These are phyloP conservation scores for Cryptus armator DNA, from an alignment of 2,888 invertebrate species.

Conservation along the genomic window DNA sequence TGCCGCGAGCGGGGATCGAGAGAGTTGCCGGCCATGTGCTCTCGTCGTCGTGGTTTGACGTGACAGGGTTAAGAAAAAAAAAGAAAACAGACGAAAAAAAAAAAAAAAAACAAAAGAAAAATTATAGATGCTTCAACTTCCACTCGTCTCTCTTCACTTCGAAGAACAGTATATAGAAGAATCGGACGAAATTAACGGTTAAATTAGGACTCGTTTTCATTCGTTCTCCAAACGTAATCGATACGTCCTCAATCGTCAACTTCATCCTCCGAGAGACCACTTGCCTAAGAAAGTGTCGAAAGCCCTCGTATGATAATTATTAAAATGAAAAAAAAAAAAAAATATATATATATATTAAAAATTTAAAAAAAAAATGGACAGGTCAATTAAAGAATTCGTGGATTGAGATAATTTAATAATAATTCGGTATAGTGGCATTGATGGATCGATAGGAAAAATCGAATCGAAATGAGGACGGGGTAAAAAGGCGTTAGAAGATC, in stretches of 20 bases:
- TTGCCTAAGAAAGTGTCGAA: constrained; percentile 3
- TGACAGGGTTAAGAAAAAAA: constrained; percentile 52
- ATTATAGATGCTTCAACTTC: constrained; percentile 58
- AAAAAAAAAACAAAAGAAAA: constrained; percentile 51
- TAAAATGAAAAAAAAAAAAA: too few species aligned
- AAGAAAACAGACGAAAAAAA: constrained; percentile 21
- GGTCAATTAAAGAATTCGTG: constrained; percentile 6
- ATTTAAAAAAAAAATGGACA: background rate
- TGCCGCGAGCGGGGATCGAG: constrained; percentile 54
- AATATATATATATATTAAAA: too few species aligned
- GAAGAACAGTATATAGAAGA: background rate
- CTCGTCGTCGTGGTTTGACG: constrained; percentile 64
- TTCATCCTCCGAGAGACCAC: background rate
- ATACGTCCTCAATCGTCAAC: constrained; percentile 29
- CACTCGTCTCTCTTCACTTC: constrained; percentile 48
- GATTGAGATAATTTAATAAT: constrained; percentile 21
- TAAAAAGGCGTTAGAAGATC: constrained; percentile 46
- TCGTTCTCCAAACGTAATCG: constrained; percentile 55
- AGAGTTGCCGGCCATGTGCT: constrained; percentile 57
- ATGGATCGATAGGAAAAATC: constrained; percentile 10
- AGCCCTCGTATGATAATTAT: background rate
- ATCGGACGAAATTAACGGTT: constrained; percentile 58
- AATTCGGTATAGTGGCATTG: background rate
- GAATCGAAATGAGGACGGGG: constrained; percentile 26
- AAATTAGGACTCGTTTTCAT: constrained; percentile 60